Percentiles rank a stretch among this genome's conserved stretches.
These are phyloP conservation scores for Hydroisotoma schaefferi DNA, from an alignment of 2,888 invertebrate genomes.

Conservation along the genomic window DNA sequence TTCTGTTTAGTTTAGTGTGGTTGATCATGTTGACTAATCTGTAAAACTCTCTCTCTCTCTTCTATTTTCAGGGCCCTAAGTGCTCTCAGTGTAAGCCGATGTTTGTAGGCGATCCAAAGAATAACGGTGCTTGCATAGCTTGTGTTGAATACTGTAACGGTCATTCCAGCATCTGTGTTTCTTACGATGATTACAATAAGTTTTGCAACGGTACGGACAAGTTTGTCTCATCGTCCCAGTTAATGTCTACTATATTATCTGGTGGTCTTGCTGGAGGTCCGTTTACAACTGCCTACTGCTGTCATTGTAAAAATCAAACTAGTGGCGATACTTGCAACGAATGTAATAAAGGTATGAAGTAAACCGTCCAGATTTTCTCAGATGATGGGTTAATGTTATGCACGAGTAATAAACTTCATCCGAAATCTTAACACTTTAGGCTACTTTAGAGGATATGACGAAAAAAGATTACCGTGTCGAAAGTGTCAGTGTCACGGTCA, in stretches of 20 bases:
- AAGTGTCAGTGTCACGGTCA: conserved; percentile 88
- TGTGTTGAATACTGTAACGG: conserved; percentile 86
- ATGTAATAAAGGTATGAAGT: conserved; percentile 70
- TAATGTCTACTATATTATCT: conserved; percentile 20
- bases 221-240: conserved; percentile 1
- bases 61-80: conserved; percentile 67
- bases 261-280: conserved; percentile 55
- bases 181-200: conserved; percentile 50
- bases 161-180: conserved; percentile 76
- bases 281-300: conserved; percentile 70
- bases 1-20: conserved; percentile 7
- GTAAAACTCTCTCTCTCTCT: background rate
- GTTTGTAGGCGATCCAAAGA: conserved; percentile 84
- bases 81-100: conserved; percentile 86
- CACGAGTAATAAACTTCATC: background rate
- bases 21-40: background rate
- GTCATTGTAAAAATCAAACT: conserved; percentile 77
- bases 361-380: conserved; percentile 56
- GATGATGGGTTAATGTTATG: conserved; percentile 3
- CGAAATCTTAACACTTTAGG: conserved; percentile 27
- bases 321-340: conserved; percentile 77
- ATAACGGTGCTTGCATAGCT: conserved; percentile 78
- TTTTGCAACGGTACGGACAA: conserved; percentile 31
- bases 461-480: conserved; percentile 70
- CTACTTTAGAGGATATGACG: conserved; percentile 61